Evolutionary conservation across 2,113 vertebrate species (phyloP), one percentile per base, ranked within the genome.

Genomic region (Danionella cerebrum): DNA sequence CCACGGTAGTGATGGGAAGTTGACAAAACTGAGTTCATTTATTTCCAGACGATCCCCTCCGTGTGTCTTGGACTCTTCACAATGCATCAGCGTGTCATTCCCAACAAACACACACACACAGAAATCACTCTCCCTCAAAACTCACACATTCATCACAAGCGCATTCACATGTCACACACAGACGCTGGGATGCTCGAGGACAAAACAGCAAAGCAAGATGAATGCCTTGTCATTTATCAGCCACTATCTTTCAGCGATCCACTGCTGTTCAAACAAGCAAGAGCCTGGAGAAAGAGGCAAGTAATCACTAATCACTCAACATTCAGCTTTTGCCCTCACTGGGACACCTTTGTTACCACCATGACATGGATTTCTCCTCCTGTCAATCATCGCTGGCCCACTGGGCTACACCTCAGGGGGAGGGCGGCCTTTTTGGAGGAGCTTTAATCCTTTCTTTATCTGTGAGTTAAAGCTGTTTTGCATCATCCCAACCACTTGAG

Each of bases 191-290:
- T 22, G 12, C 25, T 64, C 2, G 4, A 62, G 53, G 35, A 69
- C 79, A 38, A 77, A 82, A 80, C 42, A n/a, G 31, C 55, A 51
- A 33, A 35, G 16, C 24, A 58, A 84, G 82, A 84, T 67, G 60
- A 80, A 86, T 77, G 4, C 35, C 48, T 9, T 57, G 33, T 60
- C 76, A 70, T 79, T 41, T 0, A 41, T 84, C 80, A 77, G 73
- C 71, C 39, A 58, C 6, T 65, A 12, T 70, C 45, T 74, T 64
- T 65, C 42, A 65, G 42, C 45, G 16, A 31, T 57, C 11, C 53
- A 31, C 9, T 70, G 75, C 60, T 52, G 62, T 58, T 65, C 50
- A 41, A 47, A 21, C 33, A 33, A 35, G 45, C 38, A 38, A 25
- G 21, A 29, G 55, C 13, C 12, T 24, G 25, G 55, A n/a, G 59